Conservation (phyloP, 2,113 vertebrate species). For the Seriola quinqueradiata region DNA sequence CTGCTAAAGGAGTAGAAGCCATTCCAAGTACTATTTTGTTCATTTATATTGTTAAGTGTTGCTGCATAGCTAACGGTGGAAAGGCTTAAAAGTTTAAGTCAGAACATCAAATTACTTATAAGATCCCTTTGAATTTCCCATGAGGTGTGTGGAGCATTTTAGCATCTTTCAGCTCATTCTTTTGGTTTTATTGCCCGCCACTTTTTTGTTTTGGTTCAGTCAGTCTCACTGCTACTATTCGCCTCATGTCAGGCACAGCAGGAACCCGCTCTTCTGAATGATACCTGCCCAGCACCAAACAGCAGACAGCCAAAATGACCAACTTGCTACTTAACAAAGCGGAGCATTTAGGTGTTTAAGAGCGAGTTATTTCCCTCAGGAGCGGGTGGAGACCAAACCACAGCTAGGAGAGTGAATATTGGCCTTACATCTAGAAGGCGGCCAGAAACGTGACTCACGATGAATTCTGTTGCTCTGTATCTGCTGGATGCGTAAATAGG, state of each 20-base stretch:
- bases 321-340: not conserved
- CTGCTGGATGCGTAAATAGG: too few species aligned
- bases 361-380: not conserved
- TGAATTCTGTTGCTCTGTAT: not conserved
- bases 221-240: not conserved
- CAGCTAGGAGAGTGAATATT: not conserved
- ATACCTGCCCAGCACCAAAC: too few species aligned
- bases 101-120: not conserved
- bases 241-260: too few species aligned
- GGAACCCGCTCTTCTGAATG: too few species aligned
- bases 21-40: not conserved
- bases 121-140: not conserved
- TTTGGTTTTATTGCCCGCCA: not conserved
- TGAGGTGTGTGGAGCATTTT: not conserved
- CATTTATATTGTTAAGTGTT: not conserved
- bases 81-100: not conserved
- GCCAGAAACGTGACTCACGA: not conserved
- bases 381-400: not conserved
- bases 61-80: constrained; percentile 11
- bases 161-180: not conserved
- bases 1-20: too few species aligned
- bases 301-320: too few species aligned
- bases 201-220: not conserved
- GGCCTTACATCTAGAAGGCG: too few species aligned
- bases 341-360: not conserved